Conservation (phyloP, 2,113 vertebrate genomes). For the Barbus barbus region DNA sequence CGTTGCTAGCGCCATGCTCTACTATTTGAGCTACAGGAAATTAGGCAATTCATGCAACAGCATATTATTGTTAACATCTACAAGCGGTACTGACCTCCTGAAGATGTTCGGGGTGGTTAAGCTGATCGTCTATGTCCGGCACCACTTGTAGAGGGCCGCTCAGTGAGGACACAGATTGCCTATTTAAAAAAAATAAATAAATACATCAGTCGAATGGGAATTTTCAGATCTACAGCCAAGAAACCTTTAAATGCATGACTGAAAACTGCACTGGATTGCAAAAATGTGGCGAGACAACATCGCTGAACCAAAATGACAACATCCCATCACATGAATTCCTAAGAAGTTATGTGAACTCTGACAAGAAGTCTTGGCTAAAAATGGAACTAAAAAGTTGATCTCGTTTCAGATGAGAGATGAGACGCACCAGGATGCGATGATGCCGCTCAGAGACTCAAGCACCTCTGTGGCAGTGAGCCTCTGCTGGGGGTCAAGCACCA, state of each 20-base stretch:
- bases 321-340: not conserved
- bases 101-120: conserved; percentile 85
- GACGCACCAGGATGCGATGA: conserved; percentile 92
- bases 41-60: too few relatives aligned
- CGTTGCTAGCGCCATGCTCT: too few relatives aligned
- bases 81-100: conserved; percentile 82
- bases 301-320: not conserved
- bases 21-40: too few relatives aligned
- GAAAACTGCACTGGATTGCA: not conserved
- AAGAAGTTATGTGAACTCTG: not conserved
- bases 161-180: conserved; percentile 94
- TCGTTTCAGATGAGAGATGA: not conserved
- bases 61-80: not conserved
- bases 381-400: not conserved
- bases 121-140: conserved; percentile 96
- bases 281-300: conserved; percentile 13
- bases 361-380: not conserved
- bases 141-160: conserved; percentile 98
- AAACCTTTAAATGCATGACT: not conserved
- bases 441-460: conserved; percentile 91
- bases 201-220: not conserved
- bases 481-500: conserved; percentile 96
- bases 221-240: not conserved
- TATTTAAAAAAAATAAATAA: conserved; percentile 56
- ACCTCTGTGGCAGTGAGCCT: conserved; percentile 92